Conservation (phyloP, 2,888 invertebrate species). For the Beris morrisii region DNA sequence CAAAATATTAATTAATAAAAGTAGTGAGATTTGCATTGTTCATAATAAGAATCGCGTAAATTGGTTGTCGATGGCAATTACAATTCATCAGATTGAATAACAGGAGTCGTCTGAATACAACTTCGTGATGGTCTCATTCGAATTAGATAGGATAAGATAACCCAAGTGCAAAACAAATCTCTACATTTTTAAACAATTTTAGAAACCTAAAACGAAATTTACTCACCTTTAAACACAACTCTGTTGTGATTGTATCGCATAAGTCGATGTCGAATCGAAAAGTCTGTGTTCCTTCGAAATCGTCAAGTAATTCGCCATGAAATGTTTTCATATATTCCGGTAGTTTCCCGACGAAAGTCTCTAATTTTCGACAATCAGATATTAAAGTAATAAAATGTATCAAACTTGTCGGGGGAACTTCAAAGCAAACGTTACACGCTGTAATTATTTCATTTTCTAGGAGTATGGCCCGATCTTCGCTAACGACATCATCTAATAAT, state of each 20-base stretch:
- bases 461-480: constrained; percentile 47
- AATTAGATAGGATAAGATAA: too few relatives aligned
- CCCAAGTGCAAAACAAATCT: too few relatives aligned
- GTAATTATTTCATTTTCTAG: constrained; percentile 35
- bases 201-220: too few relatives aligned
- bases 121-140: too few relatives aligned
- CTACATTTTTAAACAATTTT: too few relatives aligned
- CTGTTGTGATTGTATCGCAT: neutral
- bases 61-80: too few relatives aligned
- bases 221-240: constrained; percentile 11
- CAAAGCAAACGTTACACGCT: constrained; percentile 11
- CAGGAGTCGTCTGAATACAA: too few relatives aligned
- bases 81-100: too few relatives aligned
- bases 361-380: constrained; percentile 49
- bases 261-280: constrained; percentile 52
- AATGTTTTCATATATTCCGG: constrained; percentile 51
- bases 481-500: constrained; percentile 46
- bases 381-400: constrained; percentile 48
- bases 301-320: constrained; percentile 45
- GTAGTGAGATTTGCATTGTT: constrained; percentile 21
- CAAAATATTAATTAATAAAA: constrained; percentile 43
- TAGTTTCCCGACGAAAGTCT: constrained; percentile 48
- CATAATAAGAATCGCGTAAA: too few relatives aligned
- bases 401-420: constrained; percentile 39
- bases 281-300: constrained; percentile 44